Conservation (phyloP, 2,888 invertebrate genomes). For the Catocala nupta region DNA sequence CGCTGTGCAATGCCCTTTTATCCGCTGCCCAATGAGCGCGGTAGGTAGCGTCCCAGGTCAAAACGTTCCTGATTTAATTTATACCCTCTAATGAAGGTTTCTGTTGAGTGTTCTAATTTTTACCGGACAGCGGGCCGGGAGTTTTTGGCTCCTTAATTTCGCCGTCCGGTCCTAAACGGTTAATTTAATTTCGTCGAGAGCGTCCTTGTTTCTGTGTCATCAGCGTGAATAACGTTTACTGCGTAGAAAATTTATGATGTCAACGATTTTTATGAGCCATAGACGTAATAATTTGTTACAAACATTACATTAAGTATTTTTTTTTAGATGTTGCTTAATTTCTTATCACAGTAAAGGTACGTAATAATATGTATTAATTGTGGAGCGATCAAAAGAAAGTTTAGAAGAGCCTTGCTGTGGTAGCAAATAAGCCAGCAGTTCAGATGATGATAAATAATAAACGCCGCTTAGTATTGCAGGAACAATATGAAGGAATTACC, state of each 20-base stretch:
- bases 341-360: no score
- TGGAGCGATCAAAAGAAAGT: no score
- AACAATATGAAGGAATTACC: no score
- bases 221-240: conserved; percentile 22
- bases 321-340: background rate
- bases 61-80: conserved; percentile 44
- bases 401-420: no score
- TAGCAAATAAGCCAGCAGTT: no score
- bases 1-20: conserved; percentile 4
- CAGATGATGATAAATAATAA: no score
- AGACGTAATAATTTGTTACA: background rate
- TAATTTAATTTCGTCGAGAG: conserved; percentile 43
- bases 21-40: background rate
- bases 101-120: conserved; percentile 50
- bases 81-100: conserved; percentile 51
- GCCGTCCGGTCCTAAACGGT: conserved; percentile 32
- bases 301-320: background rate
- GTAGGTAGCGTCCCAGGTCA: conserved; percentile 14
- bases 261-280: conserved; percentile 13
- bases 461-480: no score
- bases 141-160: conserved; percentile 46
- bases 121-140: conserved; percentile 34
- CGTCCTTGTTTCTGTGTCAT: conserved; percentile 20
- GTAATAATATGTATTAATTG: no score
- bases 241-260: conserved; percentile 11